A percentile compares a stretch with the other conserved stretches of the same genome.
Conservation (phyloP, 2,113 vertebrate species). For the Silurus asotus region DNA sequence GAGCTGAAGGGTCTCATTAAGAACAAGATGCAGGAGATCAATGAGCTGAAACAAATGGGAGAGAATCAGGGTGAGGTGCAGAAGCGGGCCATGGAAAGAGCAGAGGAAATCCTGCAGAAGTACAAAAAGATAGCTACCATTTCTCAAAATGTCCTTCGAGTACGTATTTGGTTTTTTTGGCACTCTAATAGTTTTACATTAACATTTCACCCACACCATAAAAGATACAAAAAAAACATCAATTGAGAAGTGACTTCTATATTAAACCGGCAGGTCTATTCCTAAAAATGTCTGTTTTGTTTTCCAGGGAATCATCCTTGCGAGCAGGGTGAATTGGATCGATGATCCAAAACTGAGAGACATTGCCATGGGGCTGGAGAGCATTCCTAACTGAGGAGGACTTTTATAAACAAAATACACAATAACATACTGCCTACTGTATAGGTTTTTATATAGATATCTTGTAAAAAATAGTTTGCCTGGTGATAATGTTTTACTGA, state of each 20-base stretch:
- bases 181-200: background rate
- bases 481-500: background rate
- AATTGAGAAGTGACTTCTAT: background rate
- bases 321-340: conserved; percentile 73
- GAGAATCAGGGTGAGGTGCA: conserved; percentile 61
- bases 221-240: background rate
- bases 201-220: background rate
- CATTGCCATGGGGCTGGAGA: conserved; percentile 70
- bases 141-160: conserved; percentile 74
- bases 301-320: conserved; percentile 72
- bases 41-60: conserved; percentile 40
- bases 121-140: conserved; percentile 70
- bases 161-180: conserved; percentile 46
- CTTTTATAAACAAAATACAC: background rate
- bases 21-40: conserved; percentile 62
- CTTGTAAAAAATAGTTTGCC: background rate
- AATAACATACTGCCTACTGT: background rate
- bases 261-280: background rate
- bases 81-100: conserved; percentile 64
- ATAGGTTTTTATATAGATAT: background rate
- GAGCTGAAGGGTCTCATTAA: conserved; percentile 66
- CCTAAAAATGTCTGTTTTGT: background rate
- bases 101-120: conserved; percentile 65
- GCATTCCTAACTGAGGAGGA: conserved; percentile 59
- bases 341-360: conserved; percentile 72